A percentile compares a stretch with the other conserved stretches of the same genome.
Conservation (phyloP, 2,113 vertebrate genomes). For the Conger conger region DNA sequence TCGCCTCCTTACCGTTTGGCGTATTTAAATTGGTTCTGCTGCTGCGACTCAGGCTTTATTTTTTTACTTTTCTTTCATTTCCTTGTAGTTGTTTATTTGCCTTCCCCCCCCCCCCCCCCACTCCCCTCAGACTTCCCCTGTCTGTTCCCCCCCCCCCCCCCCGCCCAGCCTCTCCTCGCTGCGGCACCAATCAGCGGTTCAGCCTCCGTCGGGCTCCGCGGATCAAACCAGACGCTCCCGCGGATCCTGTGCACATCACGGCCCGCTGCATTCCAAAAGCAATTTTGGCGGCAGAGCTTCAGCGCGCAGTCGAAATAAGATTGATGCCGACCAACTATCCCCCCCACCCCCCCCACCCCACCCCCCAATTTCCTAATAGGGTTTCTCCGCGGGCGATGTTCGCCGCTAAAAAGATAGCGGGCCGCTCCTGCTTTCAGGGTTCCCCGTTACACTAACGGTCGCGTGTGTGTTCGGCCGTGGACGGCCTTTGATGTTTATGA, state of each 20-base stretch:
- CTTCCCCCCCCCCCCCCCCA: conserved; percentile 33
- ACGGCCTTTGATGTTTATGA: background rate
- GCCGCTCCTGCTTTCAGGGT: conserved; percentile 39
- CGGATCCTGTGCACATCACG: conserved; percentile 57
- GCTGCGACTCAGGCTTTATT: conserved; percentile 38
- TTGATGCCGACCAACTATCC: conserved; percentile 60
- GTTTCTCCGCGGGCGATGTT: conserved; percentile 60
- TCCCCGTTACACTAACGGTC: conserved; percentile 54
- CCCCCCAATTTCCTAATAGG: conserved; percentile 55
- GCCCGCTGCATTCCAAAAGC: conserved; percentile 64
- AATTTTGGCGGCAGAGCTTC: conserved; percentile 61
- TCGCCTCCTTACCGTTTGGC: conserved; percentile 21
- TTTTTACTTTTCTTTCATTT: conserved; percentile 34
- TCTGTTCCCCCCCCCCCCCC: conserved; percentile 39
- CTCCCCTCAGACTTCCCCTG: background rate
- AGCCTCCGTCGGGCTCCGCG: conserved; percentile 64
- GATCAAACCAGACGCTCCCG: conserved; percentile 63
- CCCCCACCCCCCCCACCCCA: conserved; percentile 52
- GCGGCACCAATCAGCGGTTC: conserved; percentile 73
- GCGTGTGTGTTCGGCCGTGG: background rate
- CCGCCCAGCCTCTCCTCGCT: conserved; percentile 51
- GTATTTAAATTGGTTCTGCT: conserved; percentile 40
- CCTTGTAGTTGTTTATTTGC: conserved; percentile 37
- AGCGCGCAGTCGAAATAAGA: conserved; percentile 62
- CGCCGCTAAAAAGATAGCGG: conserved; percentile 57